Percentiles rank a stretch among this genome's conserved stretches.
phyloP scores from a whole-genome alignment of 2,113 vertebrate species.

The Myanophis thanlyinensis region DNA sequence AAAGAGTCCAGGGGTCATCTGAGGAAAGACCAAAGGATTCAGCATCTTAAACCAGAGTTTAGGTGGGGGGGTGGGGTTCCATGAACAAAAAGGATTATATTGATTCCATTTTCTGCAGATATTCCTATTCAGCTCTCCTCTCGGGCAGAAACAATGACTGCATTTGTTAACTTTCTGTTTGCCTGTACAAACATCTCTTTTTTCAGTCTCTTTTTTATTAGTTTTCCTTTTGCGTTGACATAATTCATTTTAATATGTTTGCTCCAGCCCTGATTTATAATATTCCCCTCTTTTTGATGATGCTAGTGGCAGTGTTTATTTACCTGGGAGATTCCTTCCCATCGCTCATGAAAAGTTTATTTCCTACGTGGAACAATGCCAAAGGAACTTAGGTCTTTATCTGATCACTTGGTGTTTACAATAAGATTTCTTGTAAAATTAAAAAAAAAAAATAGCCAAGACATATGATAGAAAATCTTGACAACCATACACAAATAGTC shows the following conservation, averaged over 20 bases:
- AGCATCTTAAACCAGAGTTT: not conserved
- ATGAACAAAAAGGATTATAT: not conserved
- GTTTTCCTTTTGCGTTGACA: slow-evolving; percentile 4
- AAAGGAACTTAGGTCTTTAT: not conserved
- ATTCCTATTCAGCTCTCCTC: not conserved
- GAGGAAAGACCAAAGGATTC: not conserved
- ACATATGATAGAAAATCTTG: not conserved
- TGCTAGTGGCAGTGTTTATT: slow-evolving; percentile 20
- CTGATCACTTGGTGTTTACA: not conserved
- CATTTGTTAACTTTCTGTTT: slow-evolving; percentile 2
- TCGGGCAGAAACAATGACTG: not conserved
- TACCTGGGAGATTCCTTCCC: not conserved
- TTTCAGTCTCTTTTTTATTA: slow-evolving; percentile 4
- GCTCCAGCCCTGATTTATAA: not conserved
- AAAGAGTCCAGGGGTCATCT: not conserved
- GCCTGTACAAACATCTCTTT: not conserved
- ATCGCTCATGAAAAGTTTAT: accelerated
- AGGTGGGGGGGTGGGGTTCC: no score
- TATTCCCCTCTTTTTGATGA: not conserved
- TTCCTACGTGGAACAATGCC: slow-evolving; percentile 21
- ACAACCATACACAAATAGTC: not conserved
- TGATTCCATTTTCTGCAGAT: not conserved
- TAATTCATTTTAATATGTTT: slow-evolving; percentile 1
- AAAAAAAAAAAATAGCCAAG: not conserved
- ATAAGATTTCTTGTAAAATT: not conserved